These are phyloP conservation scores for Oreonectes daqikongensis DNA, from an alignment of 2,797 vertebrate genomes.

Conservation along the genomic window DNA sequence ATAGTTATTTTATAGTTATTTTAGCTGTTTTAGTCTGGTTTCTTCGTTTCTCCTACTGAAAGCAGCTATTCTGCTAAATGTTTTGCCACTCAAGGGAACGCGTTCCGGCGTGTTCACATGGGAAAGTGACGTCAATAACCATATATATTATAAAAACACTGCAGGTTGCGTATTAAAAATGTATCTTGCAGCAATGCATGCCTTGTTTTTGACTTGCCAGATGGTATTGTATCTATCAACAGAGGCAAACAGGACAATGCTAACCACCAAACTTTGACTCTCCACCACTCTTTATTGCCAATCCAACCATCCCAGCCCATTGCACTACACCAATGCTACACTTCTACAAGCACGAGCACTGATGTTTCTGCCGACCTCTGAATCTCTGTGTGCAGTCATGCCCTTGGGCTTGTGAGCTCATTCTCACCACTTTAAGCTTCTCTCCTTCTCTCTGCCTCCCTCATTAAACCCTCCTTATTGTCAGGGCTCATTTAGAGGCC, in stretches of 20 bases:
- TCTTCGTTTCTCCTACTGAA: too few species aligned
- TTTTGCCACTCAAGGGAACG: too few species aligned
- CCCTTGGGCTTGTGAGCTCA: constrained; percentile 36
- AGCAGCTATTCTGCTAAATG: too few species aligned
- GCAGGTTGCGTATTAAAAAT: background rate
- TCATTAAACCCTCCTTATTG: constrained; percentile 68
- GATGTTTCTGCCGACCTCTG: background rate
- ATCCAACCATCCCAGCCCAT: background rate
- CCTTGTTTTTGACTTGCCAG: background rate
- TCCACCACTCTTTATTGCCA: background rate
- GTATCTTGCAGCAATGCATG: background rate
- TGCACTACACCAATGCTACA: background rate
- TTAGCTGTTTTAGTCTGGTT: too few species aligned
- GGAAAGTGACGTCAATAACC: too few species aligned
- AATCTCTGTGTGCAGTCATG: constrained; percentile 9
- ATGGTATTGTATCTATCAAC: background rate
- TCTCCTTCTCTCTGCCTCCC: constrained; percentile 52
- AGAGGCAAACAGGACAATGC: background rate
- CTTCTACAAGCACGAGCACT: constrained; percentile 6
- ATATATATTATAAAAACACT: background rate
- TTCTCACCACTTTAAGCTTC: constrained; percentile 34
- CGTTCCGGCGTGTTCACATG: too few species aligned
- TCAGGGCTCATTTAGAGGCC: constrained; percentile 61
- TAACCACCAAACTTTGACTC: background rate
- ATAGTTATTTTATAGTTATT: too few species aligned